phyloP scores from a whole-genome alignment of 1,140 invertebrate genomes.

The Cyclargus thomasi region DNA sequence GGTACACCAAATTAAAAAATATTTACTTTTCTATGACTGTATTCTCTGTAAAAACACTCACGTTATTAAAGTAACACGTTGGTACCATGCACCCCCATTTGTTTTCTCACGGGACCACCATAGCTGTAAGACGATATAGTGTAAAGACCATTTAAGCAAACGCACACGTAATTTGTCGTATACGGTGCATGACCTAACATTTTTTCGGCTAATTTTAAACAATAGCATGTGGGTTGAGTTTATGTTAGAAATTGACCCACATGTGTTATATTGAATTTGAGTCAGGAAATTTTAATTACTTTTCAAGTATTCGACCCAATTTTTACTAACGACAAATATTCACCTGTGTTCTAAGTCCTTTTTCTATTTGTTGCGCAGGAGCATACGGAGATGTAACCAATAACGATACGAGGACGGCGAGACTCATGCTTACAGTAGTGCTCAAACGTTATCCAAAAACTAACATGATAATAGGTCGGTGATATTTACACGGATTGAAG shows the following conservation, averaged over 20 bases:
- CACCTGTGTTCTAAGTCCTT: slow-evolving; percentile 13
- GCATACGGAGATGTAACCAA: background rate
- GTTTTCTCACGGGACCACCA: background rate
- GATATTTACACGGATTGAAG: slow-evolving; percentile 22
- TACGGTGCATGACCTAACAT: background rate
- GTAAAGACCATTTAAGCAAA: background rate
- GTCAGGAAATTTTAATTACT: background rate
- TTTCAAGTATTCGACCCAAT: background rate
- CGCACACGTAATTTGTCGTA: slow-evolving; percentile 7
- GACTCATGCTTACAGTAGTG: background rate
- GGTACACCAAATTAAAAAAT: background rate
- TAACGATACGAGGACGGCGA: background rate
- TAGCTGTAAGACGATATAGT: background rate
- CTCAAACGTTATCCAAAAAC: slow-evolving; percentile 11
- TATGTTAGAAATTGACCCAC: slow-evolving; percentile 2
- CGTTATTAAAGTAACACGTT: background rate
- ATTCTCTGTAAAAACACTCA: background rate
- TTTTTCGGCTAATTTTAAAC: slow-evolving; percentile 12
- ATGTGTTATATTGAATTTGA: background rate
- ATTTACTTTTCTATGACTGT: background rate
- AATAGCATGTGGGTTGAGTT: background rate
- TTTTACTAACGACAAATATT: background rate
- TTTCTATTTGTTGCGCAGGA: background rate
- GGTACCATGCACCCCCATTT: background rate
- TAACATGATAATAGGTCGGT: slow-evolving; percentile 17